These are phyloP conservation scores for Edolisoma coerulescens DNA, from an alignment of 2,113 vertebrate species.

Conservation along the genomic window DNA sequence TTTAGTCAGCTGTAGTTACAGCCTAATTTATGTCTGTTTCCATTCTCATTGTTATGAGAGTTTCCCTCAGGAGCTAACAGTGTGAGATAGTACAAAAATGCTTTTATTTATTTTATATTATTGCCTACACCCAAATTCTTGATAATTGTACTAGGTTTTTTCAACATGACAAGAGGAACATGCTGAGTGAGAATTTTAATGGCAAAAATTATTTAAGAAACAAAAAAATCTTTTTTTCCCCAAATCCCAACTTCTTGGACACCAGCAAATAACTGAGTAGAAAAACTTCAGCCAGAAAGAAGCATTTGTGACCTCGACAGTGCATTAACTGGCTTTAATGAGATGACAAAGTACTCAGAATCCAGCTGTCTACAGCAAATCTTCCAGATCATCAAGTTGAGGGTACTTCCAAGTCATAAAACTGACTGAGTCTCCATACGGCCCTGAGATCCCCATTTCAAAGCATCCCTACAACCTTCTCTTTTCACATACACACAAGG, in stretches of 20 bases:
- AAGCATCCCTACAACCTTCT: neutral
- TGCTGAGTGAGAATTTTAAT: slow-evolving; percentile 6
- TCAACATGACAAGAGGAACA: neutral
- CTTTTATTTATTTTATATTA: slow-evolving; percentile 2
- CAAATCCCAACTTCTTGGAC: neutral
- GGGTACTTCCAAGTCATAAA: neutral
- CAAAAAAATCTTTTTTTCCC: neutral
- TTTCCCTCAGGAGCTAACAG: slow-evolving; percentile 15
- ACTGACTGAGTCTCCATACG: neutral
- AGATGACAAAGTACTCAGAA: neutral
- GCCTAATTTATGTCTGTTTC: slow-evolving; percentile 4
- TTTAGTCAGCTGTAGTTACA: slow-evolving; percentile 41
- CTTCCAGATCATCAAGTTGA: neutral
- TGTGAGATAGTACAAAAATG: slow-evolving; percentile 28
- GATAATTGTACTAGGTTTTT: neutral
- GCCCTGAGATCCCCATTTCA: neutral
- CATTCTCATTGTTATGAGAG: slow-evolving; percentile 12
- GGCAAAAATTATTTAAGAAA: neutral
- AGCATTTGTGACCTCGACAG: neutral
- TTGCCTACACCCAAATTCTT: neutral
- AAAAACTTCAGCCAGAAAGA: neutral
- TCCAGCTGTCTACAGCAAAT: neutral
- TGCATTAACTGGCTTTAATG: neutral
- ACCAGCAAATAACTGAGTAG: neutral
- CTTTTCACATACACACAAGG: neutral